Base-by-base conservation (phyloP, 2,797 vertebrate genomes). In the Halcyon smyrnensis region DNA sequence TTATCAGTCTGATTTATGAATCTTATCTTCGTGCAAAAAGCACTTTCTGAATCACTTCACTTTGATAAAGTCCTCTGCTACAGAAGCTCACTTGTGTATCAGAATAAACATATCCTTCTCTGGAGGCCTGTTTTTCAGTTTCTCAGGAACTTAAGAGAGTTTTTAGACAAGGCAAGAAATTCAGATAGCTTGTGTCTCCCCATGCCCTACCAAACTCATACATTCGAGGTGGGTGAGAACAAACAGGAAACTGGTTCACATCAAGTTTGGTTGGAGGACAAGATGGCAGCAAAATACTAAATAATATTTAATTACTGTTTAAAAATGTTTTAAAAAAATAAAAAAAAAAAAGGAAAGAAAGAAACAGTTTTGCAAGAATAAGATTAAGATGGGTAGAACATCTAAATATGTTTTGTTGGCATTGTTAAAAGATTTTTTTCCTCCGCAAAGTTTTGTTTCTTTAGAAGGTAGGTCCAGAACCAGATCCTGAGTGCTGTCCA, bases 191-290 rank as follows among this genome's bases (percentile, higher is more conserved):
- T 78, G 8, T 51, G 3, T 37, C 6, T 73, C 10, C 34, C 30
- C n/a, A 20, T 5, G 3, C 6, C 19, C 2, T 28, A 12, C 0
- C 1, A 56, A 37, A 56, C 20, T 77, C 18, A 27, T 37, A 18
- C 9, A 48, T 69, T 64, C 60, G 60, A 60, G 20, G 6, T 75
- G 25, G 15, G 3, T 34, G 12, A 70, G 32, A 87, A 83, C 76
- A 23, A 83, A 56, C 6, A 62, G 27, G 17, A 63, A 82, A n/a
- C 11, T 39, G 32, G 2, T 67, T 75, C 32, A n/a, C 23, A 50
- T 41, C 2, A 53, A 43, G 30, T 64, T 77, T 46, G 80, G 2
- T 6, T 51, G 24, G 43, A 62, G 12, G 4, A 73, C 4, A 84
- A 50, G 15, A 46, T n/a, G 32, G 15, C 32, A 74, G 41, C 9